Evolutionary conservation across 2,797 vertebrate genomes (phyloP).

Genomic region (Vespertilio murinus): DNA sequence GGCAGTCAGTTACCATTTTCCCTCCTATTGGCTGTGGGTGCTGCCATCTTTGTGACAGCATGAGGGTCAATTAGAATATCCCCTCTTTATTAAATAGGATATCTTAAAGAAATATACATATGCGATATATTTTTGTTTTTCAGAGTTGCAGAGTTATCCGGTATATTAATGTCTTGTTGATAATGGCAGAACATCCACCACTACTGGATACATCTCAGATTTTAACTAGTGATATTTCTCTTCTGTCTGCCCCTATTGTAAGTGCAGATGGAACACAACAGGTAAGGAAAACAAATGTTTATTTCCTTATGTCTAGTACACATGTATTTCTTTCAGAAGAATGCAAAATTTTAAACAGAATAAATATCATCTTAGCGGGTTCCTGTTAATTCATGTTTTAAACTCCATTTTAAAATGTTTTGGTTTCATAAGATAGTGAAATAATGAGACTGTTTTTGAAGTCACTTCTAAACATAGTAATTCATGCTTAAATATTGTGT

Average conservation of each 20-base stretch:
- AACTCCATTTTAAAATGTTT: constrained; percentile 50
- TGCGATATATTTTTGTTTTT: constrained; percentile 74
- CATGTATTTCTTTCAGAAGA: constrained; percentile 40
- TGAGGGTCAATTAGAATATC: too few relatives aligned
- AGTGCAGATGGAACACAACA: constrained; percentile 97
- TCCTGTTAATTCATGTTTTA: constrained; percentile 43
- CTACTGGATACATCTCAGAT: constrained; percentile 96
- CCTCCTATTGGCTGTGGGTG: too few relatives aligned
- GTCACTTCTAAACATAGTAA: constrained; percentile 18
- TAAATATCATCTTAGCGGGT: neutral
- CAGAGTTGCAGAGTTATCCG: constrained; percentile 80
- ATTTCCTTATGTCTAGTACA: constrained; percentile 23
- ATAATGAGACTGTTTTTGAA: constrained; percentile 19
- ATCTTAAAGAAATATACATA: constrained; percentile 31
- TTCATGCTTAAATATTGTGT: neutral
- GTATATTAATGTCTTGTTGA: constrained; percentile 92
- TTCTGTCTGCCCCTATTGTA: constrained; percentile 93
- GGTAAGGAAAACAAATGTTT: constrained; percentile 86
- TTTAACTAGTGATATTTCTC: constrained; percentile 94
- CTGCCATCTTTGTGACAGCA: too few relatives aligned
- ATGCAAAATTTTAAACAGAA: constrained; percentile 24
- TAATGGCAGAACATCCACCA: constrained; percentile 97
- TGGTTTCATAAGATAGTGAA: constrained; percentile 23
- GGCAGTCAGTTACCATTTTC: too few relatives aligned
- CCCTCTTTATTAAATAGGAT: too few relatives aligned